Base-by-base conservation (phyloP, 2,888 invertebrate genomes). In the Synergus japonicus region DNA sequence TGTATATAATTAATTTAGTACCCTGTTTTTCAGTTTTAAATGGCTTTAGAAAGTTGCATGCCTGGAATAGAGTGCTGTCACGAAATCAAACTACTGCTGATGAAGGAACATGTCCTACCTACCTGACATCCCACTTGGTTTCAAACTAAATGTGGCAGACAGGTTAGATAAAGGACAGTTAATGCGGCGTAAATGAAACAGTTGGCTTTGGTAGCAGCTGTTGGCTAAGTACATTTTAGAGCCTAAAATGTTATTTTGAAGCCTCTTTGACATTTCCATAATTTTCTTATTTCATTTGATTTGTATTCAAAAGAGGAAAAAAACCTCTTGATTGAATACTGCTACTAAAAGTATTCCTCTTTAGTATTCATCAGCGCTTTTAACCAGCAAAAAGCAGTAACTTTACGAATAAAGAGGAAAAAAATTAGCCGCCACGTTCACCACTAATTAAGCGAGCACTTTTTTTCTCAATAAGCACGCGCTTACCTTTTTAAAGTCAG, bases 41-140 rank as follows among this genome's bases (percentile, higher is more conserved):
- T 69, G 29, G 29, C 37, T 69, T 69, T 49, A 69, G 69, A 69
- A 69, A 49, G 69, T 69, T 69, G 37, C 29, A 37, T 15, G 69
- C 9, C 49, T 69, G 69, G 29, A 49, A 49, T 46, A 49, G 60
- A 65, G 37, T 41, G 18, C 41, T 43, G 65, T 2, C 15, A 69
- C 46, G 15, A 49, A 49, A 69, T 69, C 46, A 69, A 69, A 69
- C 69, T 69, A 69, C 69, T 69, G 69, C 37, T 69, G 69, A 49
- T 69, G 69, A 69, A 49, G 49, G 69, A 69, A 69, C 49, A n/a
- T 69, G 49, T 69, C 49, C 49, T 46, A 49, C 49, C 49, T 69
- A 15, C 29, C 49, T 2, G 9, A 69, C 22, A 22, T 67, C 22
- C 44, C 44, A 44, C 44, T 67, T 13, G 67, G 18, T 44, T 22